Base-by-base conservation (phyloP, 2,113 vertebrate genomes). In the Trichechus manatus region DNA sequence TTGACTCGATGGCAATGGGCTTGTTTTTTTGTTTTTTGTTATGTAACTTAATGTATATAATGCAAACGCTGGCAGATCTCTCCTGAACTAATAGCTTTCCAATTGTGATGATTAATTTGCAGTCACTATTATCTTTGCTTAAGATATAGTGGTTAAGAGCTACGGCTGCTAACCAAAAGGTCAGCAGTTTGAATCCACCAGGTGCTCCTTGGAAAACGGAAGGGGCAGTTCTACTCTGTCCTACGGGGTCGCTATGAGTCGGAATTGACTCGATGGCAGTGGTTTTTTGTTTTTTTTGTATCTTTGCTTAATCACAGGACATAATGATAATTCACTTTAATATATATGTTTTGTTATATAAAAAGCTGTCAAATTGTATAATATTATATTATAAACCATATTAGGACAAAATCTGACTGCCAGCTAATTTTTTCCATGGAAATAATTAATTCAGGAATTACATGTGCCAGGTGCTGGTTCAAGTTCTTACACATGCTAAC, bases 1-100 rank as follows among this genome's bases (percentile, higher is more conserved):
- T 15, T 10, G 50, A 53, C 50, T 53, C 6, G 13, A 53, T 53
- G 50, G 50, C 50, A 53, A 13, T 53, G 8, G 53, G 9, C 13
- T 56, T 56, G 9, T 56, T 56, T 56, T 56, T 11, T 56, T 56
- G 10, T 56, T 17, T 56, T 56, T 56, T 56, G 9, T 56, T 15
- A 10, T 0, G 4, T 20, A 9, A 0, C 83, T 14, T 22, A 0
- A 8, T 0, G 25, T 4, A 1, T 0, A 0, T 19, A 9, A 13
- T 13, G 13, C 66, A 56, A 0, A 33, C 29, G 8, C 64, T 0
- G 1, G 31, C 61, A 17, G 0, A 1, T 17, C 27, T 22, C 42
- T 59, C 56, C 36, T 6, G 3, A 25, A 25, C 3, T 1, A 1
- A 10, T 47, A 27, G 4, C 70, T 10, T 20, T 29, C 22, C 14